Percentiles rank a stretch among this genome's conserved stretches.
phyloP scores from a whole-genome alignment of 1,140 invertebrate genomes.

The Mercenaria mercenaria region DNA sequence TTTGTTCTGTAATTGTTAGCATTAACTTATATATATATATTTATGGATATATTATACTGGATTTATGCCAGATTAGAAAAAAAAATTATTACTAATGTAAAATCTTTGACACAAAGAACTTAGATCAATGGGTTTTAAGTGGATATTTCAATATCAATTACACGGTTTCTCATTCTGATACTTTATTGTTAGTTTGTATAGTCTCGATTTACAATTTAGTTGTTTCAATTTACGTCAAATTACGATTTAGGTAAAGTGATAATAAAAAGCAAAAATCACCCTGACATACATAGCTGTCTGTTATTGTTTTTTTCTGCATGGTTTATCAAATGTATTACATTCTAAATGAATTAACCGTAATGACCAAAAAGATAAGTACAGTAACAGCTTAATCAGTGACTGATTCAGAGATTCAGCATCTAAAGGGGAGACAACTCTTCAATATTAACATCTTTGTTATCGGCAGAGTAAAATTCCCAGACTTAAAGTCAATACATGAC shows the following conservation, averaged over 20 bases:
- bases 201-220: neutral
- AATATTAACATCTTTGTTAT: neutral
- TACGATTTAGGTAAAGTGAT: neutral
- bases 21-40: too few relatives aligned
- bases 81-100: slow-evolving; percentile 12
- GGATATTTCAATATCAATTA: neutral
- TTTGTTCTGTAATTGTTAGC: too few relatives aligned
- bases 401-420: too few relatives aligned
- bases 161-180: neutral
- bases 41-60: neutral
- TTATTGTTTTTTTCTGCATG: neutral
- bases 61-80: neutral
- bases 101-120: slow-evolving; percentile 9
- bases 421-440: neutral
- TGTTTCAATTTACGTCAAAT: neutral
- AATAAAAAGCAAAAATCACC: neutral
- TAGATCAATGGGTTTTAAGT: neutral
- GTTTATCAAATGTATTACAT: too few relatives aligned
- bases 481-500: too few relatives aligned
- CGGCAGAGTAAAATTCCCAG: too few relatives aligned
- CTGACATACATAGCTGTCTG: neutral
- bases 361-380: too few relatives aligned
- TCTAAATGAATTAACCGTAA: too few relatives aligned
- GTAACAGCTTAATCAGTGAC: too few relatives aligned
- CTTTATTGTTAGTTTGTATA: neutral